Percentiles rank a stretch among this genome's conserved stretches.
Conservation (phyloP, 2,113 vertebrate genomes). For the Neolamprologus sp. region DNA sequence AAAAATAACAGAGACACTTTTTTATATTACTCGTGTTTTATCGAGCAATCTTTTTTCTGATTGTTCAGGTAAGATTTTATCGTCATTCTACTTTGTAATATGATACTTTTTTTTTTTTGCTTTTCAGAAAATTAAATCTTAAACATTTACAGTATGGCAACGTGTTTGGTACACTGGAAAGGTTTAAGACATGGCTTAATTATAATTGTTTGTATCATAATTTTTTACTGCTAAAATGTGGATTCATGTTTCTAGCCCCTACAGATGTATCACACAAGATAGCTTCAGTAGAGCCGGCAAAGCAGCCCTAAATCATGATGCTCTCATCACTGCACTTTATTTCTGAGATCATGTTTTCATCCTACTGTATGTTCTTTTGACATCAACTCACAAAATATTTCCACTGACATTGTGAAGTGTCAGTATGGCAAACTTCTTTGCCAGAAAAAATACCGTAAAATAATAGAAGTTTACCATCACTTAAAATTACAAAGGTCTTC, state of each 20-base stretch:
- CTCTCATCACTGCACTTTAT: background rate
- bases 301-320: background rate
- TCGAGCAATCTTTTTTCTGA: background rate
- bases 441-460: background rate
- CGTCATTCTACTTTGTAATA: fast-evolving
- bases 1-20: background rate
- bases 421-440: background rate
- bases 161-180: background rate
- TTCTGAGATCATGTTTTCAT: background rate
- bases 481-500: background rate
- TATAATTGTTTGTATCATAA: background rate
- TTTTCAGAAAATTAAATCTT: background rate
- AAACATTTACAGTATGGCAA: background rate
- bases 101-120: background rate
- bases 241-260: background rate
- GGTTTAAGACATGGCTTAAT: background rate
- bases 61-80: background rate
- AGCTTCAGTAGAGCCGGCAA: background rate
- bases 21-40: background rate
- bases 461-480: background rate
- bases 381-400: background rate
- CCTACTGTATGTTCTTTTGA: background rate
- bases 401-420: background rate
- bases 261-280: background rate
- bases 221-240: background rate